Evolutionary conservation across 1,140 invertebrate genomes (phyloP), one percentile per base, ranked within the genome.

Genomic region (Melitaea cinxia): DNA sequence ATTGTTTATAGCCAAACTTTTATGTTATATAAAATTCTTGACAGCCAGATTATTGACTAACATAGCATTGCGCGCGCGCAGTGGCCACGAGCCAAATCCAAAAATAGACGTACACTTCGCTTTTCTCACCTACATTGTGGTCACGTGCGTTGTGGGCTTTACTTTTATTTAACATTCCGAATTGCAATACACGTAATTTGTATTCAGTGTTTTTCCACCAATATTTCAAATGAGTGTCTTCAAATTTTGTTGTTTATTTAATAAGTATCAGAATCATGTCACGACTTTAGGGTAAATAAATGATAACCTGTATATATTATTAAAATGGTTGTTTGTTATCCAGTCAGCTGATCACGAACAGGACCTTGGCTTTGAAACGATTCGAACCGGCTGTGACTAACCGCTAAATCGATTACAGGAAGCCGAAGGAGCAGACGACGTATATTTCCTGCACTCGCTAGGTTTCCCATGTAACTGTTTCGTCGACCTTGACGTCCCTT

Each of bases 121-220:
- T 80, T 78, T 81, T 79, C 73, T 74, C 80, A 82, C 78, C 78
- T 79, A 82, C 73, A 83, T 71, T 80, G 75, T 78, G 78, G 75
- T 83, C 81, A 84, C 78, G 78, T 83, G 83, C 67, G 56, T 54
- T 33, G 54, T 39, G 60, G 55, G 52, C 59, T 62, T 72, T 64
- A 58, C 71, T 73, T 74, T 78, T 76, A 64, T 71, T 59, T 71
- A 7, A 58, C 52, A 63, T 28, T 68, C 26, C 23, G 59, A 30
- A 68, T 58, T 72, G 61, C 30, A 57, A 35, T 56, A 19, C 45
- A 17, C 21, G 28, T 23, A 52, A 21, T 60, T 52, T 35, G 23
- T 37, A 35, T 54, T 35, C 52, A 42, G 37, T 42, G 17, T 14
- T 42, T 42, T 42, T 42, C 37, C 37, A 6, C 37, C 15, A 17